phyloP scores from a whole-genome alignment of 2,797 vertebrate genomes.

The Gymnothorax reevesii region DNA sequence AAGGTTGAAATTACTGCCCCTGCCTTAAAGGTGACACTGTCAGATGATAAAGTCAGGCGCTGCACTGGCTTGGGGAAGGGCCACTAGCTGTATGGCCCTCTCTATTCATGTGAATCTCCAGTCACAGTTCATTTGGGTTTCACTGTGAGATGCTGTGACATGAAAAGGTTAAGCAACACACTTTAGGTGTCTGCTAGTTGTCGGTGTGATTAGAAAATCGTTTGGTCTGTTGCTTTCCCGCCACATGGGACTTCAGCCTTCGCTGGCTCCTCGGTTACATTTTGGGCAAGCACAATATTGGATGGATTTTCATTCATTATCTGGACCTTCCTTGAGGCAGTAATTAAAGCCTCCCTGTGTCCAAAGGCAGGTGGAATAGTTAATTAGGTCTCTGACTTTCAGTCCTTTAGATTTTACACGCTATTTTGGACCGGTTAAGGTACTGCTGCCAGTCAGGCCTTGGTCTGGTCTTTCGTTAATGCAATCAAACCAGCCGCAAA shows the following conservation, averaged over 20 bases:
- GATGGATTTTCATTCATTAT: not conserved
- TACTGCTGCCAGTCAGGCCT: not conserved
- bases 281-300: not conserved
- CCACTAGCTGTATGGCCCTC: not conserved
- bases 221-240: not conserved
- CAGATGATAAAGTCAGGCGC: not conserved
- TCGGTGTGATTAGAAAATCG: not conserved
- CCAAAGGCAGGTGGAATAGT: not conserved
- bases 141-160: not conserved
- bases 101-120: not conserved
- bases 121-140: constrained; percentile 10
- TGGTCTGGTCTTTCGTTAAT: not conserved
- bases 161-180: not conserved
- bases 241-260: not conserved
- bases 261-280: not conserved
- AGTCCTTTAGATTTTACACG: not conserved
- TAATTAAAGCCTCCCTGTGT: not conserved
- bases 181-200: not conserved
- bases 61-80: not conserved
- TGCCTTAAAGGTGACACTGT: not conserved
- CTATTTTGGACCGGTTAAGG: not conserved
- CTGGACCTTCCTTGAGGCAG: not conserved
- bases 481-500: not conserved
- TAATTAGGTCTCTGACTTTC: not conserved
- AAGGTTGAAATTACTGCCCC: not conserved